A percentile compares a stretch with the other conserved stretches of the same genome.
Evolutionary conservation across 2,888 invertebrate genomes (phyloP).

Genomic region (Drosophila subquinaria): DNA sequence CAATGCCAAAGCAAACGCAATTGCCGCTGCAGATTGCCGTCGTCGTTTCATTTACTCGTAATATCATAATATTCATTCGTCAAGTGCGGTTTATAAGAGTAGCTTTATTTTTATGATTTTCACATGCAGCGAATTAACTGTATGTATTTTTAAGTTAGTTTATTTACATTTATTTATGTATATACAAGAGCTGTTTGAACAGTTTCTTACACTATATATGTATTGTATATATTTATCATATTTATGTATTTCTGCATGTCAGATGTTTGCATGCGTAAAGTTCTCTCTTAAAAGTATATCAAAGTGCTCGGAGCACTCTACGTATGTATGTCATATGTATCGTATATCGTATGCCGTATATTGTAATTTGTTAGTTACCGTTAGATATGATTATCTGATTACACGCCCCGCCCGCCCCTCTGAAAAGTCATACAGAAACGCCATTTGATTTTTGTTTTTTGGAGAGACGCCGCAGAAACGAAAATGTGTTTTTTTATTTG

Average conservation of each 20-base stretch:
- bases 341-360: constrained; percentile 49
- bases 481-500: constrained; percentile 68
- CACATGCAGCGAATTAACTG: constrained; percentile 22
- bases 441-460: constrained; percentile 67
- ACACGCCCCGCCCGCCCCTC: background rate
- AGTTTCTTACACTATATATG: constrained; percentile 20
- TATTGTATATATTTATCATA: constrained; percentile 46
- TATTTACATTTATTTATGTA: constrained; percentile 29
- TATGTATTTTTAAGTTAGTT: constrained; percentile 48
- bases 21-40: constrained; percentile 6
- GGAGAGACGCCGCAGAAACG: constrained; percentile 58
- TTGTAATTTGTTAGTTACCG: constrained; percentile 22
- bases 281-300: constrained; percentile 35
- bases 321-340: constrained; percentile 49
- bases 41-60: constrained; percentile 24
- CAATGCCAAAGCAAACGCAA: constrained; percentile 20
- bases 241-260: constrained; percentile 66
- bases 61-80: constrained; percentile 51
- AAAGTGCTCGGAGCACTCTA: constrained; percentile 47
- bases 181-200: constrained; percentile 20
- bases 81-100: constrained; percentile 45
- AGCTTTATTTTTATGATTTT: constrained; percentile 56
- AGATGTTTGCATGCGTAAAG: constrained; percentile 60
- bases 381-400: constrained; percentile 5
- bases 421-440: constrained; percentile 32